phyloP scores from a whole-genome alignment of 2,797 vertebrate species.

The Anabacerthia variegaticeps region DNA sequence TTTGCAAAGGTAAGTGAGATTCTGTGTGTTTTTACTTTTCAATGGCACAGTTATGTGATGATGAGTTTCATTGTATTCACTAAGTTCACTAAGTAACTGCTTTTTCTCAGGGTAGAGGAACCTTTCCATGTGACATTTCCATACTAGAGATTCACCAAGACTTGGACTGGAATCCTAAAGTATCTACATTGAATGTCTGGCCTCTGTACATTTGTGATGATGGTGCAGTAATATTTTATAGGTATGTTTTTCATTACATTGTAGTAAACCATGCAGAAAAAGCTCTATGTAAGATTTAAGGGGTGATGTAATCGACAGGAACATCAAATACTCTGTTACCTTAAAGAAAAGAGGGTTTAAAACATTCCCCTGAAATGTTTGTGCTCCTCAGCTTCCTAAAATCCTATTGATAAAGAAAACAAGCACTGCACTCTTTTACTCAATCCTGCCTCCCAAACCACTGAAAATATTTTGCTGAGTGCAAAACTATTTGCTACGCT shows the following conservation, averaged over 20 bases:
- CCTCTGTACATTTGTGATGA: conserved; percentile 99
- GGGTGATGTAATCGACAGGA: neutral
- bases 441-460: neutral
- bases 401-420: neutral
- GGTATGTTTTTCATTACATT: conserved; percentile 75
- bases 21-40: neutral
- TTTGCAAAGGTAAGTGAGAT: conserved; percentile 91
- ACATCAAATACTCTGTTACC: neutral
- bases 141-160: conserved; percentile 98
- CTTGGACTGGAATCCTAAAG: conserved; percentile 99
- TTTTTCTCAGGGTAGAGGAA: conserved; percentile 90
- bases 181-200: conserved; percentile 96
- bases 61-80: neutral
- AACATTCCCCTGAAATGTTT: neutral
- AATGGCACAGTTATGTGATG: neutral
- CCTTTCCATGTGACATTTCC: conserved; percentile 99
- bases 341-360: neutral
- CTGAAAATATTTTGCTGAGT: neutral
- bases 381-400: neutral
- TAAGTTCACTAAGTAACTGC: neutral
- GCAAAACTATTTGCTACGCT: neutral
- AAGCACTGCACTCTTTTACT: neutral
- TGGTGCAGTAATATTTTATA: conserved; percentile 98
- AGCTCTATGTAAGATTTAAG: neutral
- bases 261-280: neutral